These are phyloP conservation scores for Melanophora roralis DNA, from an alignment of 2,888 invertebrate species.

Conservation along the genomic window DNA sequence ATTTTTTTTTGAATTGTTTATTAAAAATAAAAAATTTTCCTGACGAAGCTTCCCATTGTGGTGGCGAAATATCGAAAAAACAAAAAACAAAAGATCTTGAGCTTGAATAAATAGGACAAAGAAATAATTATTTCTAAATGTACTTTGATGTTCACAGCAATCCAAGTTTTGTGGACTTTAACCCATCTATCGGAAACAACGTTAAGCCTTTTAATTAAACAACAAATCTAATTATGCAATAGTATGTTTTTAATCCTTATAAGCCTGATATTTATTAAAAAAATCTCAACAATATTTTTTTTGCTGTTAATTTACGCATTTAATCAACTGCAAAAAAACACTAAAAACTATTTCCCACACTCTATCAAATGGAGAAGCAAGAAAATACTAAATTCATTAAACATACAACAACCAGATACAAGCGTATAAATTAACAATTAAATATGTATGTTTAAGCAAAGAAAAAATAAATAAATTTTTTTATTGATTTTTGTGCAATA, in stretches of 20 bases:
- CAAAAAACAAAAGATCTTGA: no score
- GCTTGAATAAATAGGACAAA: no score
- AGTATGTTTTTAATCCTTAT: slow-evolving; percentile 26
- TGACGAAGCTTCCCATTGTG: no score
- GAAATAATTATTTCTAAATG: no score
- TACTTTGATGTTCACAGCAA: slow-evolving; percentile 21
- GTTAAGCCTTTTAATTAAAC: background rate
- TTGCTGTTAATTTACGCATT: slow-evolving; percentile 19
- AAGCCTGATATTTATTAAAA: slow-evolving; percentile 19
- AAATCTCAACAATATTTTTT: slow-evolving; percentile 31
- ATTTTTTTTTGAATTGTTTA: no score
- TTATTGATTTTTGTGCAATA: slow-evolving; percentile 58
- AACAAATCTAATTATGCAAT: slow-evolving; percentile 42
- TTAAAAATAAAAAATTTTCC: no score
- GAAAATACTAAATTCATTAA: slow-evolving; percentile 43
- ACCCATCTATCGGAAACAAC: slow-evolving; percentile 29
- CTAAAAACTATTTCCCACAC: slow-evolving; percentile 53
- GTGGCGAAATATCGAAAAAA: no score
- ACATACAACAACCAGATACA: slow-evolving; percentile 31
- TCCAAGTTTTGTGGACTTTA: slow-evolving; percentile 44
- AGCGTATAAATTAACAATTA: slow-evolving; percentile 2
- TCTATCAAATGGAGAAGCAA: slow-evolving; percentile 41
- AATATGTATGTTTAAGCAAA: background rate
- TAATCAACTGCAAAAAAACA: slow-evolving; percentile 32
- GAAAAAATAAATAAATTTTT: slow-evolving; percentile 30